Percentiles rank a stretch among this genome's conserved stretches.
Conservation (phyloP, 2,113 vertebrate genomes). For the Falco punctatus region DNA sequence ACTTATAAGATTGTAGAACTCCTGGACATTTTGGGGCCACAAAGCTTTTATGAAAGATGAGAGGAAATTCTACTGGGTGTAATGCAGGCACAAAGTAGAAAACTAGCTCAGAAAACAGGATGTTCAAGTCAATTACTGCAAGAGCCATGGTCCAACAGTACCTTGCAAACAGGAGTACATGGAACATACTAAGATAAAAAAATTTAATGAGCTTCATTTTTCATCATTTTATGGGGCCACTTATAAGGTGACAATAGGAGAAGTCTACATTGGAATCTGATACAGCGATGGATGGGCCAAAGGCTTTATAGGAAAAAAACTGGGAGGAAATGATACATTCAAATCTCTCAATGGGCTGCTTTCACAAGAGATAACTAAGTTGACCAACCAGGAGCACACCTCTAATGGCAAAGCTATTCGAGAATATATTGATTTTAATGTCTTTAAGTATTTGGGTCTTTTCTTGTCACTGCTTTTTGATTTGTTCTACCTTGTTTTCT, state of each 20-base stretch:
- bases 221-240: background rate
- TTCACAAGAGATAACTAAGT: background rate
- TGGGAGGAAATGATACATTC: rapidly evolving
- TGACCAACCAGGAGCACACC: background rate
- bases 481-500: background rate
- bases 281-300: background rate
- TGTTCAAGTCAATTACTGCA: background rate
- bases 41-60: constrained; percentile 13
- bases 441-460: background rate
- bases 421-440: background rate
- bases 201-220: background rate
- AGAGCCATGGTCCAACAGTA: background rate
- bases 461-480: background rate
- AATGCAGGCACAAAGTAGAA: background rate
- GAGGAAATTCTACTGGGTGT: background rate
- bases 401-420: background rate
- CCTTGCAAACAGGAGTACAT: background rate
- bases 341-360: background rate
- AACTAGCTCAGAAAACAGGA: background rate
- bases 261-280: background rate
- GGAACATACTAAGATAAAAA: background rate
- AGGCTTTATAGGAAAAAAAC: background rate
- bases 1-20: constrained; percentile 17
- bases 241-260: background rate
- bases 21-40: constrained; percentile 40